Base-by-base conservation (phyloP, 2,113 vertebrate genomes). In the Sturnus vulgaris region DNA sequence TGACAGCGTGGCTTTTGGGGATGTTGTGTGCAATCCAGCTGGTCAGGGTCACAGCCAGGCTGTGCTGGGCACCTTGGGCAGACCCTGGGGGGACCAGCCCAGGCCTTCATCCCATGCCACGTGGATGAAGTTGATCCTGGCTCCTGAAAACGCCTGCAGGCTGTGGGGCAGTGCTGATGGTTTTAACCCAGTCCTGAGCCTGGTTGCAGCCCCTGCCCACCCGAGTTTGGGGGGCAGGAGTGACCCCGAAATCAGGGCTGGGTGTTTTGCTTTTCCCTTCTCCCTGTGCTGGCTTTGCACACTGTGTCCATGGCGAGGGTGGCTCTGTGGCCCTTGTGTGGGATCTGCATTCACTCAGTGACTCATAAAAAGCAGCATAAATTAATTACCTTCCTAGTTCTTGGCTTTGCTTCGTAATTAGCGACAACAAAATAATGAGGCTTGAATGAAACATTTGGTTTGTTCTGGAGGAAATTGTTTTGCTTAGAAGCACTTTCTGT, bases 371-470 rank as follows among this genome's bases (percentile, higher is more conserved):
- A 90, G 59, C 89, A 53, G 57, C 23, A 49, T 27, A 49, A 93
- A 92, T 86, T 95, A 95, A 96, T 96, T 86, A 47, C 64, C 28
- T 49, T 88, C 88, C 68, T 52, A 49, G 6, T 69, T 88, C 94
- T 93, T 83, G 79, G 71, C 88, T 96, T 80, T 80, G 56, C 91
- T 69, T 71, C 0, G 1, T 80, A 92, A 93, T 95, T 95, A 93
- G 86, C 10, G 0, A 30, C 83, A 77, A 77, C 86, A 80, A 96
- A 88, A 89, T 90, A 92, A 92, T 46, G 77, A 93, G 83, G 21
- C 83, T 90, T n/a, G 71, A 88, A 22, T 14, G n/a, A 77, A 95
- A 50, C 68, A 61, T 92, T 95, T 90, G 68, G 71, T 56, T 95
- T 77, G 55, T 77, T 92, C 68, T 81, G 60, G 71, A 92, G 81